Percentiles rank a stretch among this genome's conserved stretches.
Evolutionary conservation across 1,140 invertebrate genomes (phyloP).

Genomic region (Proctacanthus coquilletti): DNA sequence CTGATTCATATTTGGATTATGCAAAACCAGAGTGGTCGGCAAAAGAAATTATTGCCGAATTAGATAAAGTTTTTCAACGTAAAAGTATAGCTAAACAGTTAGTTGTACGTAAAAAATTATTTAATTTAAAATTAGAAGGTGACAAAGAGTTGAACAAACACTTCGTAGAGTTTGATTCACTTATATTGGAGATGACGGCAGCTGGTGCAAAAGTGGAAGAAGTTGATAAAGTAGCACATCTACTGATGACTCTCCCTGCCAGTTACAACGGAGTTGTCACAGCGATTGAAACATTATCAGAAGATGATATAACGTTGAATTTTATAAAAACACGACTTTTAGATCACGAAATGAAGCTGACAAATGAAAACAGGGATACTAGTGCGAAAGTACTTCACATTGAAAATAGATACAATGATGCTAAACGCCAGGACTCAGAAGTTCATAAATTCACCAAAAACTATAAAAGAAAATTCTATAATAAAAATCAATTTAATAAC

Average conservation of each 20-base stretch:
- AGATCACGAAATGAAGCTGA: conserved; percentile 29
- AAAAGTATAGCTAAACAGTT: conserved; percentile 28
- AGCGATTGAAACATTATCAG: conserved; percentile 27
- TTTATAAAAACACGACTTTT: conserved; percentile 29
- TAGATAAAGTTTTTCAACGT: conserved; percentile 27
- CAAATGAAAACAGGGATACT: conserved; percentile 13
- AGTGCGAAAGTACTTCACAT: conserved; percentile 14
- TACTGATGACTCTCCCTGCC: conserved; percentile 24
- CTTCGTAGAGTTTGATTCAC: conserved; percentile 25
- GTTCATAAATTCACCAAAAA: neutral
- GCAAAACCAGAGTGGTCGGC: conserved; percentile 16
- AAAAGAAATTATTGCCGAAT: conserved; percentile 19
- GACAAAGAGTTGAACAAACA: conserved; percentile 22
- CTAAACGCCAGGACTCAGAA: conserved; percentile 2
- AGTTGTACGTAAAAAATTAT: conserved; percentile 22
- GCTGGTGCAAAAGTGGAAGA: conserved; percentile 28
- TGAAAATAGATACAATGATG: conserved; percentile 3
- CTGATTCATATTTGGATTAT: conserved; percentile 23
- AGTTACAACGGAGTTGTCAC: conserved; percentile 25
- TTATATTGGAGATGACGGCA: conserved; percentile 24
- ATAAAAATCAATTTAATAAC: too few relatives aligned
- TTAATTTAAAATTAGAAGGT: conserved; percentile 22
- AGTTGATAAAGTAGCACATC: conserved; percentile 21
- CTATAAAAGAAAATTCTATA: conserved; percentile 6
- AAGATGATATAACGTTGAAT: conserved; percentile 21